These are phyloP conservation scores for Aldrovandia affinis DNA, from an alignment of 2,797 vertebrate genomes.

Conservation along the genomic window DNA sequence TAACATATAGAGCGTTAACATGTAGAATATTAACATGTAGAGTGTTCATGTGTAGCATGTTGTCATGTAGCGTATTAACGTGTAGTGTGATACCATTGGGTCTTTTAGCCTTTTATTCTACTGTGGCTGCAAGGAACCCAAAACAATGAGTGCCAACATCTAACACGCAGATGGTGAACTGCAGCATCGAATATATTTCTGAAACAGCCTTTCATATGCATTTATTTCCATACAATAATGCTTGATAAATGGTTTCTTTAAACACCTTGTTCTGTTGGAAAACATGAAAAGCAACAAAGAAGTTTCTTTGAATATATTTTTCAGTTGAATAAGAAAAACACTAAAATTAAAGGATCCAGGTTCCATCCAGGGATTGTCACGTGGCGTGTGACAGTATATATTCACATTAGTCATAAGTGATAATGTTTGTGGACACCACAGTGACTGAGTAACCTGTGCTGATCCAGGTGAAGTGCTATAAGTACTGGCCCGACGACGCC, in stretches of 20 bases:
- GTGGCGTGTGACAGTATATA: no score
- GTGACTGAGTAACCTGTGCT: slow-evolving; percentile 25
- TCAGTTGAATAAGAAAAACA: not conserved
- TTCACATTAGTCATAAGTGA: no score
- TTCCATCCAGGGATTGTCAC: no score
- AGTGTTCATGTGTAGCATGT: no score
- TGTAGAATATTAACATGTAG: no score
- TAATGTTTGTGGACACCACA: no score
- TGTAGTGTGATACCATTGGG: no score
- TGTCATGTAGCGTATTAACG: no score
- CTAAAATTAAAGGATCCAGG: not conserved
- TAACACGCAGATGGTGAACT: not conserved
- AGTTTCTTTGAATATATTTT: not conserved
- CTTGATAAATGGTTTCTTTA: not conserved
- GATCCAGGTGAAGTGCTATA: slow-evolving; percentile 96
- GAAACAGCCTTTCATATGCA: not conserved
- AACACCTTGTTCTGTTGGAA: not conserved
- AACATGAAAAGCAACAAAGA: not conserved
- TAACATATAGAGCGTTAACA: no score
- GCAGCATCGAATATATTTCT: not conserved
- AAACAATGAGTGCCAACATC: not conserved
- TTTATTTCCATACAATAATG: not conserved
- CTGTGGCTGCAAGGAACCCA: not conserved
- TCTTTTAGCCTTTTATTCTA: not conserved
- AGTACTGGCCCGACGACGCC: slow-evolving; percentile 99